phyloP scores from a whole-genome alignment of 2,888 invertebrate species.

The Esperia sulphurella region DNA sequence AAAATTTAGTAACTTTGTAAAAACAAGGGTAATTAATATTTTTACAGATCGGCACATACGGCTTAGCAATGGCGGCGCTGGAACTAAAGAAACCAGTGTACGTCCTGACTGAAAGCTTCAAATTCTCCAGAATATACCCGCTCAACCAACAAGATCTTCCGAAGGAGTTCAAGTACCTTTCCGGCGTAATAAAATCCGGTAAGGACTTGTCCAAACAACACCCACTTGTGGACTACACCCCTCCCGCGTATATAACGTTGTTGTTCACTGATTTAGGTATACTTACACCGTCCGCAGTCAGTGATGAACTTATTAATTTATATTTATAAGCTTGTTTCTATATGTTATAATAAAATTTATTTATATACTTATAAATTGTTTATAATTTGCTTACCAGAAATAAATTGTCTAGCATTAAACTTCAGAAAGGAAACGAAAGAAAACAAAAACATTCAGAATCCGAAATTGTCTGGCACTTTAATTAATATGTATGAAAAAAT shows the following conservation, averaged over 20 bases:
- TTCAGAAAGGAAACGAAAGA: not conserved
- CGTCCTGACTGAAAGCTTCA: constrained; percentile 97
- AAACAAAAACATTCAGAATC: constrained; percentile 18
- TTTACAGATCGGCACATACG: constrained; percentile 89
- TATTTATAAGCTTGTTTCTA: constrained; percentile 84
- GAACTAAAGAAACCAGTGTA: constrained; percentile 97
- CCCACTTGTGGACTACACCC: constrained; percentile 97
- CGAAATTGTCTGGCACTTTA: constrained; percentile 70
- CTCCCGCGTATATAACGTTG: constrained; percentile 94
- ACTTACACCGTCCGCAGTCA: constrained; percentile 97
- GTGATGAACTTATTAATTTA: constrained; percentile 97
- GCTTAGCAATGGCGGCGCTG: constrained; percentile 90
- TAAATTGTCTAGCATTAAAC: not conserved
- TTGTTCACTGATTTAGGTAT: constrained; percentile 98
- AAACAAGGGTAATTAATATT: no score
- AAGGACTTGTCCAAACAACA: constrained; percentile 81
- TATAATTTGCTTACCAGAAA: not conserved
- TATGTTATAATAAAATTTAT: constrained; percentile 22
- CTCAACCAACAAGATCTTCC: constrained; percentile 95
- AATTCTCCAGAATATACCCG: constrained; percentile 96
- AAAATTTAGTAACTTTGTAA: no score
- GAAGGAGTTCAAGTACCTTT: constrained; percentile 87
- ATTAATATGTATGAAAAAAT: constrained; percentile 51
- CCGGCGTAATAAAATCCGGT: constrained; percentile 69
- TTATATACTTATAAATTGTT: constrained; percentile 8